phyloP scores from a whole-genome alignment of 2,797 vertebrate species.

The Sebastes kiyomatsui region DNA sequence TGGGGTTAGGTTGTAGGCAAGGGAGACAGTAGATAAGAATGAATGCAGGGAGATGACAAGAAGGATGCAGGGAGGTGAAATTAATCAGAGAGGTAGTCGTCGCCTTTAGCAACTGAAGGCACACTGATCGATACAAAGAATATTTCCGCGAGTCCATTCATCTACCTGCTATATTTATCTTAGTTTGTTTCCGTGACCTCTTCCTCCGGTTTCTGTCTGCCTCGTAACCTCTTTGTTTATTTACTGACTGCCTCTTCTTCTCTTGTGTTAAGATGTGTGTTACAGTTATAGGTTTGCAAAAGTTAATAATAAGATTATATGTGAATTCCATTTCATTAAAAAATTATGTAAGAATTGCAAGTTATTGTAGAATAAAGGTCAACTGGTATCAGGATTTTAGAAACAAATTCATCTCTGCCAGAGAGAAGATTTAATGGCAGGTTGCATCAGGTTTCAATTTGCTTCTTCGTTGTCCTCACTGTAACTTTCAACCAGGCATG shows the following conservation, averaged over 20 bases:
- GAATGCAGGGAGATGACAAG: conserved; percentile 21
- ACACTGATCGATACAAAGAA: conserved; percentile 51
- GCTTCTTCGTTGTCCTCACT: background rate
- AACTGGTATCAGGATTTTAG: conserved; percentile 7
- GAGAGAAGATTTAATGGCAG: background rate
- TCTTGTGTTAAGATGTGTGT: background rate
- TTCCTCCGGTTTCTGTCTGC: background rate
- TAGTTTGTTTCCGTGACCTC: conserved; percentile 18
- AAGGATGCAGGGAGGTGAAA: conserved; percentile 30
- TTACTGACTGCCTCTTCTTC: background rate
- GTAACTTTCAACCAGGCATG: background rate
- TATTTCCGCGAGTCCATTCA: conserved; percentile 43
- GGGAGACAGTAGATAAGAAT: conserved; percentile 21
- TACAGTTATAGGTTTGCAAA: background rate
- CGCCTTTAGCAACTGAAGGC: conserved; percentile 18
- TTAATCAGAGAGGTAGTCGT: conserved; percentile 33
- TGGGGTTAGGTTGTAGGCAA: conserved; percentile 21
- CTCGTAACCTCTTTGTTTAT: conserved; percentile 11
- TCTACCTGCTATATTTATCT: conserved; percentile 27
- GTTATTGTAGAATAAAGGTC: conserved; percentile 12
- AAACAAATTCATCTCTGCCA: conserved; percentile 1
- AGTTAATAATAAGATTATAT: background rate
- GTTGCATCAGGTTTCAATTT: conserved; percentile 7
- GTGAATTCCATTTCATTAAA: background rate
- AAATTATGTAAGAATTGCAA: background rate